These are phyloP conservation scores for Aphrophora alni DNA, from an alignment of 2,888 invertebrate genomes.

Conservation along the genomic window DNA sequence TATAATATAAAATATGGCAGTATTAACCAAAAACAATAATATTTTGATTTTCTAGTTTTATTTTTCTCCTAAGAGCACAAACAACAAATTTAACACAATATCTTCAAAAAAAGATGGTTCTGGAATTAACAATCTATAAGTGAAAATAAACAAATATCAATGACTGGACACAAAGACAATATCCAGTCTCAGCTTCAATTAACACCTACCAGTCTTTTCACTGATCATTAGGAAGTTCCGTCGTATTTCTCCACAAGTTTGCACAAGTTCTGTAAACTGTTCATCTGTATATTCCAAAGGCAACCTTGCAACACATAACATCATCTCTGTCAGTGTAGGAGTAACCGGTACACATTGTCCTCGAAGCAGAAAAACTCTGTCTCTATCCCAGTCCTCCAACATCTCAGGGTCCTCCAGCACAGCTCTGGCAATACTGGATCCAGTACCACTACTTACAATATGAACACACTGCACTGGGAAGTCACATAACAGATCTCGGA, in stretches of 20 bases:
- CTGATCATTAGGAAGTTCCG: slow-evolving; percentile 61
- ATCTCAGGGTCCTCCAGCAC: slow-evolving; percentile 56
- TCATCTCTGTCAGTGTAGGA: slow-evolving; percentile 58
- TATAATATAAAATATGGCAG: too few species aligned
- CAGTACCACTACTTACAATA: slow-evolving; percentile 53
- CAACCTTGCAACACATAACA: slow-evolving; percentile 61
- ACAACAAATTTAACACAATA: too few species aligned
- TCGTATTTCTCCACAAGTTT: slow-evolving; percentile 58
- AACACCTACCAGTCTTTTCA: slow-evolving; percentile 57
- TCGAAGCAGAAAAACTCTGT: slow-evolving; percentile 54
- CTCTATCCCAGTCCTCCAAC: slow-evolving; percentile 58
- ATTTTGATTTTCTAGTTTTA: too few species aligned
- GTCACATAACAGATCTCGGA: slow-evolving; percentile 55
- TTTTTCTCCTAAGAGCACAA: too few species aligned
- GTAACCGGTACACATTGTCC: slow-evolving; percentile 57
- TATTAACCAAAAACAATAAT: too few species aligned
- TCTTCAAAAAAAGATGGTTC: too few species aligned
- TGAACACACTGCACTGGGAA: slow-evolving; percentile 55
- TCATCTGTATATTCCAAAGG: slow-evolving; percentile 58
- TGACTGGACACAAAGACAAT: too few species aligned
- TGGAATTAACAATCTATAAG: too few species aligned
- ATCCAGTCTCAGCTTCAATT: too few species aligned
- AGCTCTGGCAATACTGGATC: slow-evolving; percentile 54
- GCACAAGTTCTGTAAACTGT: slow-evolving; percentile 58
- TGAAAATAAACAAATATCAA: too few species aligned